Conservation (phyloP, 2,113 vertebrate species). For the Progne subis region DNA sequence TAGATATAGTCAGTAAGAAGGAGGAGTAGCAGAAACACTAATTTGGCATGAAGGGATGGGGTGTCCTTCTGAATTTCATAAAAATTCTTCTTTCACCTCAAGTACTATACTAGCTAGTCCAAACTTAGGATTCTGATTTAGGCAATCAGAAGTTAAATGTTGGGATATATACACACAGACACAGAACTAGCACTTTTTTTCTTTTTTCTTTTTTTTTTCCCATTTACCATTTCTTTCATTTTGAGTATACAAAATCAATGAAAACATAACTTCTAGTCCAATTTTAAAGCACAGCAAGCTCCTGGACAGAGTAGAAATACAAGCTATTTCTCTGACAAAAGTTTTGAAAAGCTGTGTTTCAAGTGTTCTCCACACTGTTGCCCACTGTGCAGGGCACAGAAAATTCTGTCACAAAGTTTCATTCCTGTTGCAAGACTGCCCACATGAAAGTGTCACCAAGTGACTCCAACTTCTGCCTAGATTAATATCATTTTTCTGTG, state of each 20-base stretch:
- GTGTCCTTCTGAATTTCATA: not conserved
- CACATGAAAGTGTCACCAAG: not conserved
- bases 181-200: not conserved
- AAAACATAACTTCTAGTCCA: not conserved
- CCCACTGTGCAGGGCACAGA: not conserved
- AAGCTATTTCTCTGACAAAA: not conserved
- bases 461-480: not conserved
- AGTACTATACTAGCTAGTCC: not conserved
- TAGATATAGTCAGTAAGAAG: not conserved
- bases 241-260: not conserved
- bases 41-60: accelerated
- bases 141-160: not conserved
- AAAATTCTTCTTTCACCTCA: not conserved
- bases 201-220: not conserved
- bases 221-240: not conserved
- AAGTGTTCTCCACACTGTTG: not conserved
- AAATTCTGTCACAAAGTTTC: not conserved
- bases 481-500: not conserved
- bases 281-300: constrained; percentile 1
- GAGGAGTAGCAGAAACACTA: not conserved
- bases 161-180: not conserved
- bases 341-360: not conserved
- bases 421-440: not conserved
- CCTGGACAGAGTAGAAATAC: not conserved
- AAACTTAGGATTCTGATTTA: not conserved